phyloP scores from a whole-genome alignment of 2,113 vertebrate genomes.

The Aphelocoma coerulescens region DNA sequence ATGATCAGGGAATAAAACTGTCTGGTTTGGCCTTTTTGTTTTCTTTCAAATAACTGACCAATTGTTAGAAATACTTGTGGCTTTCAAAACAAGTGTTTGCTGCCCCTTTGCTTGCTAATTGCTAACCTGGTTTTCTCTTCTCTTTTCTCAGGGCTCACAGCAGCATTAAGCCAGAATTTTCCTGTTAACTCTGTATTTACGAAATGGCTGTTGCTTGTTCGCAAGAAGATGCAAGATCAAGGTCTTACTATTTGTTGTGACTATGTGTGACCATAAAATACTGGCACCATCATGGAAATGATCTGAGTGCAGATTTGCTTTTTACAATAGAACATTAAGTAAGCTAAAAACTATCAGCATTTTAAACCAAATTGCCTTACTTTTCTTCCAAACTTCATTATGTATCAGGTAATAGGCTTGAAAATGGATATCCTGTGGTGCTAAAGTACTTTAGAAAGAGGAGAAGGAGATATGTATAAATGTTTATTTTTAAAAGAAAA shows the following conservation, averaged over 20 bases:
- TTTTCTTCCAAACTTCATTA: conserved; percentile 86
- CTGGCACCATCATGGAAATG: conserved; percentile 65
- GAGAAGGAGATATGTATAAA: conserved; percentile 81
- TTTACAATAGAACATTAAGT: conserved; percentile 80
- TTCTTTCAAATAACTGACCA: neutral
- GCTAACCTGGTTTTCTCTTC: neutral
- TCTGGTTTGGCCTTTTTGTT: neutral
- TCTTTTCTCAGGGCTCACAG: conserved; percentile 86
- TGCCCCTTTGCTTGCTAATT: neutral
- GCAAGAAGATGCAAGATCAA: conserved; percentile 60
- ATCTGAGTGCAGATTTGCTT: conserved; percentile 76
- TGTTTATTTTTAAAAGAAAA: conserved; percentile 85
- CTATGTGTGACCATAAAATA: conserved; percentile 64
- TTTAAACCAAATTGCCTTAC: conserved; percentile 93
- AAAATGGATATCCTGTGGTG: conserved; percentile 93
- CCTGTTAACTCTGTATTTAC: conserved; percentile 46
- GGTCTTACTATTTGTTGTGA: conserved; percentile 66
- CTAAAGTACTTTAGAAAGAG: conserved; percentile 85
- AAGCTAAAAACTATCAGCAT: conserved; percentile 83
- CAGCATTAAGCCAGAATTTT: conserved; percentile 80
- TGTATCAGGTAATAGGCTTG: conserved; percentile 92
- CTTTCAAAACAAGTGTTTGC: neutral
- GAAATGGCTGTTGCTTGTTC: conserved; percentile 57
- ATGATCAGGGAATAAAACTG: neutral
- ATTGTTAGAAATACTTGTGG: neutral